Percentiles rank a stretch among this genome's conserved stretches.
Conservation (phyloP, 2,113 vertebrate species). For the Lophotis ruficrista region DNA sequence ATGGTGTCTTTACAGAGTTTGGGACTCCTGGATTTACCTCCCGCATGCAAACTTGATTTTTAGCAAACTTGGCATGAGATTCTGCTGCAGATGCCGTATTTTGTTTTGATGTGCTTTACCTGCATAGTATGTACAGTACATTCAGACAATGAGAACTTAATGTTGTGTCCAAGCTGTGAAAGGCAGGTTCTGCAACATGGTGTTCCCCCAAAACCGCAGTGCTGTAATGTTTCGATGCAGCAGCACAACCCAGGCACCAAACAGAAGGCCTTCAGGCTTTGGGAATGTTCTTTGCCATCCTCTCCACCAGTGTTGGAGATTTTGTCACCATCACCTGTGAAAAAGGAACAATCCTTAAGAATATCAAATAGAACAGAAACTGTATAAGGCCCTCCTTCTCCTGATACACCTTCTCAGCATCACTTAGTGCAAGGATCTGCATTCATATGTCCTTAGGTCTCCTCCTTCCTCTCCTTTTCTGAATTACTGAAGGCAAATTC, state of each 20-base stretch:
- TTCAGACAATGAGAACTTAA: not conserved
- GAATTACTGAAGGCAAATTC: not conserved
- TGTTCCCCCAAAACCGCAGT: not conserved
- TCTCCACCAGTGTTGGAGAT: not conserved
- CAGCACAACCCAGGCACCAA: not conserved
- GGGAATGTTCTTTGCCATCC: not conserved
- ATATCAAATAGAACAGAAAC: not conserved
- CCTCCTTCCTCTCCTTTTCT: not conserved
- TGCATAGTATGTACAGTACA: not conserved
- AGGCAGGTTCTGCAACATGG: not conserved
- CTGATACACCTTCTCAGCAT: not conserved
- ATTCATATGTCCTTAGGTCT: not conserved
- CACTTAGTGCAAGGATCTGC: not conserved
- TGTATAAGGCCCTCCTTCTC: not conserved
- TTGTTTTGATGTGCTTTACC: not conserved
- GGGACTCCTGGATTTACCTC: not conserved
- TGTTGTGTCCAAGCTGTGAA: not conserved
- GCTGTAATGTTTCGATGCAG: not conserved
- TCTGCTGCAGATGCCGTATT: not conserved
- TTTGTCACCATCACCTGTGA: not conserved
- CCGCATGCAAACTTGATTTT: not conserved
- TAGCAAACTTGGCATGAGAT: not conserved
- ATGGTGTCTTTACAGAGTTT: not conserved
- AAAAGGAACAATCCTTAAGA: not conserved
- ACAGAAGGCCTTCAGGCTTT: not conserved